Evolutionary conservation across 2,113 vertebrate genomes (phyloP).

Genomic region (Callopanchax toddi): DNA sequence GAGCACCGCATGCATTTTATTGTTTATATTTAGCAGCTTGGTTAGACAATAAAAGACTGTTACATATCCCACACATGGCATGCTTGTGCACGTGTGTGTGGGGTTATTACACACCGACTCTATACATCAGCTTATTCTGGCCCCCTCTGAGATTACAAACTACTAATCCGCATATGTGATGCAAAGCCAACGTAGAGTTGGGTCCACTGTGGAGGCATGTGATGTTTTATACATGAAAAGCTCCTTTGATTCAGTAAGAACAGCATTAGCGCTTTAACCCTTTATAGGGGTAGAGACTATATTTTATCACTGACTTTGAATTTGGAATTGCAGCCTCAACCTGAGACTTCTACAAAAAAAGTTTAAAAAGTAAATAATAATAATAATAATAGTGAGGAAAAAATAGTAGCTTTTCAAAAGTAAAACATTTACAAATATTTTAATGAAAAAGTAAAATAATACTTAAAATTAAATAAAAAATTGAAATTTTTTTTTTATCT

Average conservation of each 20-base stretch:
- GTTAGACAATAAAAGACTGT: slow-evolving; percentile 25
- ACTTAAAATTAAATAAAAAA: too few species aligned
- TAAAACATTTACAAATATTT: too few species aligned
- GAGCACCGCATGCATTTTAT: background rate
- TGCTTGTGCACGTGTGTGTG: slow-evolving; percentile 17
- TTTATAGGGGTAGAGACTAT: too few species aligned
- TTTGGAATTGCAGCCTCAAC: too few species aligned
- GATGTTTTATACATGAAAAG: background rate
- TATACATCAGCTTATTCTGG: slow-evolving; percentile 18
- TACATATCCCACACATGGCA: slow-evolving; percentile 7
- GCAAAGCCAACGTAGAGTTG: slow-evolving; percentile 14
- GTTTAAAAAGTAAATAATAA: too few species aligned
- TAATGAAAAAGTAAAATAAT: too few species aligned
- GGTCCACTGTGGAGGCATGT: slow-evolving; percentile 9
- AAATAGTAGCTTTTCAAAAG: too few species aligned
- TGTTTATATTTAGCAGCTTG: slow-evolving; percentile 8
- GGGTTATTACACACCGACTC: background rate
- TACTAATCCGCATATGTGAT: slow-evolving; percentile 37
- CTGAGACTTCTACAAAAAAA: too few species aligned
- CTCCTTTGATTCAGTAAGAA: background rate
- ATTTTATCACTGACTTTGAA: too few species aligned
- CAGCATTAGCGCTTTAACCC: background rate
- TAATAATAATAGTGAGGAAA: too few species aligned
- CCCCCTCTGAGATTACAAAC: slow-evolving; percentile 43
- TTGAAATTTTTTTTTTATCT: too few species aligned